Evolutionary conservation across 2,797 vertebrate species (phyloP).

Genomic region (Halcyon smyrnensis): DNA sequence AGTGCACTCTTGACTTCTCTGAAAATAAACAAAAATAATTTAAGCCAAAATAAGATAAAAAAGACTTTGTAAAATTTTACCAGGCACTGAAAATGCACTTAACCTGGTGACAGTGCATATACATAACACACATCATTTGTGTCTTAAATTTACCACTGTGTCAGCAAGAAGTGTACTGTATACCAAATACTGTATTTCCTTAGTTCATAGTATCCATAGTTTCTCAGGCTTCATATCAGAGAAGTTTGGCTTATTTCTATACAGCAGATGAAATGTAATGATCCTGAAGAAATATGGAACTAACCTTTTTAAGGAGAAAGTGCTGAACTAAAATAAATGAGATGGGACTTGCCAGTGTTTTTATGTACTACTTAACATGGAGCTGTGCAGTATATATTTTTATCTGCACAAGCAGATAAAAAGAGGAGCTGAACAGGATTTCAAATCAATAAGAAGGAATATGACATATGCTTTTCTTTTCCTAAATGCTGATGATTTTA

Average conservation of each 20-base stretch:
- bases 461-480: background rate
- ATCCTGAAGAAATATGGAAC: conserved; percentile 33
- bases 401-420: background rate
- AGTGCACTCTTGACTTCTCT: background rate
- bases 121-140: background rate
- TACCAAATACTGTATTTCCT: background rate
- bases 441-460: background rate
- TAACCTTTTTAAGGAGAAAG: conserved; percentile 37
- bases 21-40: background rate
- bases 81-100: background rate
- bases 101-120: background rate
- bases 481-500: background rate
- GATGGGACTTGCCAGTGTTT: conserved; percentile 10
- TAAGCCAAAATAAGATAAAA: background rate
- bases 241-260: conserved; percentile 53
- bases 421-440: background rate
- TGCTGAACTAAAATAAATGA: conserved; percentile 21
- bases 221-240: conserved; percentile 36
- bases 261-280: conserved; percentile 40
- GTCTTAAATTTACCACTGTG: conserved; percentile 9
- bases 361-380: background rate
- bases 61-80: background rate
- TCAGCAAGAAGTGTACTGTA: background rate
- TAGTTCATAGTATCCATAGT: background rate
- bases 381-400: conserved; percentile 7